A percentile compares a stretch with the other conserved stretches of the same genome.
phyloP scores from a whole-genome alignment of 2,113 vertebrate genomes.

The Trogon melanurus region DNA sequence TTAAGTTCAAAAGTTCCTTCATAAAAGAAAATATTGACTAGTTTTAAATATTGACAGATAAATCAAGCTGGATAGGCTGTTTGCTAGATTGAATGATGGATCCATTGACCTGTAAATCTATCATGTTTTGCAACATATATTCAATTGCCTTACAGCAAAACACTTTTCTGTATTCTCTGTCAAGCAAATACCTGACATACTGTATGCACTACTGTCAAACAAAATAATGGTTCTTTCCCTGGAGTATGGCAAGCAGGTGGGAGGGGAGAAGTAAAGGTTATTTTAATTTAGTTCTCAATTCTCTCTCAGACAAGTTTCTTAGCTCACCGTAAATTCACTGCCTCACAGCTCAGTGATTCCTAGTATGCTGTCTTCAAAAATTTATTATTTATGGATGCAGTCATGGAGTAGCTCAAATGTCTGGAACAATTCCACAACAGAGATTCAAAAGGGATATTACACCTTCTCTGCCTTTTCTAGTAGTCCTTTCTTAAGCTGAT shows the following conservation, averaged over 20 bases:
- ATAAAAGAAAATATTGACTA: conserved; percentile 2
- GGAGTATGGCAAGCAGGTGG: background rate
- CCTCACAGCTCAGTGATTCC: background rate
- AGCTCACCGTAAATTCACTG: conserved; percentile 18
- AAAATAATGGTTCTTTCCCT: background rate
- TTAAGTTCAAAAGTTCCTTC: background rate
- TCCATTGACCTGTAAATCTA: conserved; percentile 32
- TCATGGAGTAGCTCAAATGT: background rate
- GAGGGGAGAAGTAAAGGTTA: background rate
- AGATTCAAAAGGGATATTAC: background rate
- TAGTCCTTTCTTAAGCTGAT: background rate
- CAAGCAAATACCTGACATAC: background rate
- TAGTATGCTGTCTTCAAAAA: background rate
- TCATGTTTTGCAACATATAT: background rate
- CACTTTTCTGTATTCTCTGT: background rate
- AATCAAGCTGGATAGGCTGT: background rate
- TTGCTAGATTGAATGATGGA: background rate
- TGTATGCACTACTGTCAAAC: background rate
- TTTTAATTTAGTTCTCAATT: conserved; percentile 8
- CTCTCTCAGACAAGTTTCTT: background rate
- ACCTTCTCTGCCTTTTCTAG: background rate
- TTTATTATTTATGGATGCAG: background rate
- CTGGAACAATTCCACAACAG: background rate
- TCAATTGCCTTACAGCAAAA: background rate
- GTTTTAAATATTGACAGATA: conserved; percentile 5